Base-by-base conservation (phyloP, 2,888 invertebrate genomes). In the Scrobipalpa costella region DNA sequence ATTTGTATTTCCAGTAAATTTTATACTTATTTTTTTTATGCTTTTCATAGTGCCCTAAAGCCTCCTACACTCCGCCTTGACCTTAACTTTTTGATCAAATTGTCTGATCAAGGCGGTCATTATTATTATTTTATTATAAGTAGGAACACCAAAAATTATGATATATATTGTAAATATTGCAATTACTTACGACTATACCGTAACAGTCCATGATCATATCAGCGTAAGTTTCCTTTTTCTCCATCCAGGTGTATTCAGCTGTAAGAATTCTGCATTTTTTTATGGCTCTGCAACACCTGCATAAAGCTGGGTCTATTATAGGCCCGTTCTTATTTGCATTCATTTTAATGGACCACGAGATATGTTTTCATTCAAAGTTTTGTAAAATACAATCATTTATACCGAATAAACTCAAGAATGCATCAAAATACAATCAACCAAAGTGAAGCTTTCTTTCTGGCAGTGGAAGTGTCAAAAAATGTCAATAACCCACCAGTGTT, bases 121-220 rank as follows among this genome's bases (percentile, higher is more conserved):
- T n/a, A n/a, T n/a, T n/a, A n/a, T n/a, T n/a, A n/a, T n/a, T n/a
- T n/a, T n/a, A n/a, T n/a, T n/a, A n/a, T n/a, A n/a, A n/a, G n/a
- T n/a, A n/a, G n/a, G n/a, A n/a, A n/a, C n/a, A n/a, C n/a, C n/a
- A 11, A 27, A 27, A 52, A 17, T 11, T 3, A 21, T 15, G 6
- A 1, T 33, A 38, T 38, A 58, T 11, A 5, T 19, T 17, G 8
- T 15, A 17, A 19, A 21, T 44, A 40, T 21, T 33, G 15, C 13
- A 13, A 11, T 13, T 64, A 78, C 88, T 81, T 67, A 90, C 90
- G 68, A 90, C 70, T 67, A 91, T 81, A 33, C 91, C 90, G 62
- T 88, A 91, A 72, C 89, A 89, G 66, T 91, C 90, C 90, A 91
- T 89, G 6, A 91, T 74, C 91, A 90, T 90, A 58, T 90, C 91